Percentiles rank a stretch among this genome's conserved stretches.
Conservation (phyloP, 2,888 invertebrate genomes). For the Didymodactylos carnosus region DNA sequence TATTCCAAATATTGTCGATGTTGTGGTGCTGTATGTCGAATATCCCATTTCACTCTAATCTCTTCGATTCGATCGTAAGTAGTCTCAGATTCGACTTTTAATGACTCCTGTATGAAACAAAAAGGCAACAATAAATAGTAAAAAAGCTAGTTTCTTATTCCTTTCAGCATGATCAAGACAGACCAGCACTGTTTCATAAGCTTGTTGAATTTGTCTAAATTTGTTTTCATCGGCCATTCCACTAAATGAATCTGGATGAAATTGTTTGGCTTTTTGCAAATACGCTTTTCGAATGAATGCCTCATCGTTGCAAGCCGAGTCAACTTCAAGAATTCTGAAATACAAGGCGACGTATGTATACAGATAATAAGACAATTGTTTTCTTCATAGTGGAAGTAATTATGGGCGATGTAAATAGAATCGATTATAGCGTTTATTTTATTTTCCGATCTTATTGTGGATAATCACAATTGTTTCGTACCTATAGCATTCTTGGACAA, state of each 20-base stretch:
- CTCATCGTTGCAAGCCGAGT: not conserved
- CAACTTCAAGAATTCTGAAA: not conserved
- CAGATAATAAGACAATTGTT: too few species aligned
- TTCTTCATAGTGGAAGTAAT: too few species aligned
- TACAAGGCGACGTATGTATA: too few species aligned
- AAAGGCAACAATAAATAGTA: too few species aligned
- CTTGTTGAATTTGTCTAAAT: not conserved
- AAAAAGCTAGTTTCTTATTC: not conserved
- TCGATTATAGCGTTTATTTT: too few species aligned
- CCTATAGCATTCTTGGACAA: too few species aligned
- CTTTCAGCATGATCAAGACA: not conserved
- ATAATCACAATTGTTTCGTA: too few species aligned
- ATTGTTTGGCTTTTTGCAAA: not conserved
- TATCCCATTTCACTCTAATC: not conserved
- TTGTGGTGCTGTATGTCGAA: slow-evolving; percentile 59
- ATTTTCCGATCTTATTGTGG: too few species aligned
- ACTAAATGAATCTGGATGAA: not conserved
- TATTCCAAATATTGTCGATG: slow-evolving; percentile 61
- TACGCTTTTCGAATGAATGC: not conserved
- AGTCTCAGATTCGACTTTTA: not conserved
- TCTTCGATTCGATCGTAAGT: not conserved
- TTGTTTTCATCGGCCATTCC: not conserved
- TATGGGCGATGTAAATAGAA: too few species aligned
- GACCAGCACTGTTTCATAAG: not conserved
- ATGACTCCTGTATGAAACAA: not conserved